Conservation (phyloP, 2,888 invertebrate species). For the Cheiracanthium punctorium region DNA sequence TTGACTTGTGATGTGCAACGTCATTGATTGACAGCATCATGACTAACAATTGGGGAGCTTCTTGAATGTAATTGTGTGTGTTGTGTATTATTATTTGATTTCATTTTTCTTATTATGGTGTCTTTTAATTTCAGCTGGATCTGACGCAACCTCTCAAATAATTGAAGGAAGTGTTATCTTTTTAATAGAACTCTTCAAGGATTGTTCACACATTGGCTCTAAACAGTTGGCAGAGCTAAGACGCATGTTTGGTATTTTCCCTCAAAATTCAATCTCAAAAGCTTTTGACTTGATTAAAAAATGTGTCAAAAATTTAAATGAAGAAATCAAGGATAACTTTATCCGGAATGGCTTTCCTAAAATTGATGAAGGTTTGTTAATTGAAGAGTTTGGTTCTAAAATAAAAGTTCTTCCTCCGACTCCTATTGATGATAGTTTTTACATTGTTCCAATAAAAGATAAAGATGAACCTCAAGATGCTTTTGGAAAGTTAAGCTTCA, state of each 20-base stretch:
- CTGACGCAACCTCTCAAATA: slow-evolving; percentile 80
- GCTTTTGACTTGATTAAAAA: slow-evolving; percentile 79
- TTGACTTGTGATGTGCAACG: too few relatives aligned
- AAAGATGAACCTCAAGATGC: slow-evolving; percentile 20
- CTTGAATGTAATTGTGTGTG: too few relatives aligned
- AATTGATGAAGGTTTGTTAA: slow-evolving; percentile 13
- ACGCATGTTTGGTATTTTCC: slow-evolving; percentile 81
- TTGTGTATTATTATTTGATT: too few relatives aligned
- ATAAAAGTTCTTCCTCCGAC: slow-evolving; percentile 45
- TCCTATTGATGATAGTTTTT: slow-evolving; percentile 52
- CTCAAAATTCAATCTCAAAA: slow-evolving; percentile 79
- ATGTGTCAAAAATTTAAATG: slow-evolving; percentile 36
- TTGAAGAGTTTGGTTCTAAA: slow-evolving; percentile 69
- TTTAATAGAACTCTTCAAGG: slow-evolving; percentile 81
- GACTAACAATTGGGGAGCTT: too few relatives aligned
- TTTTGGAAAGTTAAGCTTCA: slow-evolving; percentile 42
- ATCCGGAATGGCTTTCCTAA: slow-evolving; percentile 44
- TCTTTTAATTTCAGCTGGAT: slow-evolving; percentile 71
- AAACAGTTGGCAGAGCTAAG: slow-evolving; percentile 80
- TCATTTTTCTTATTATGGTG: not conserved
- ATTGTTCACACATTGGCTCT: slow-evolving; percentile 80
- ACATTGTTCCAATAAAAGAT: slow-evolving; percentile 29
- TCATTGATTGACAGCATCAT: too few relatives aligned
- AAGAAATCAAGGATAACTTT: slow-evolving; percentile 34
- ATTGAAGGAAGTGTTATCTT: slow-evolving; percentile 82